Conservation (phyloP, 2,113 vertebrate genomes). For the Burhinus bistriatus region DNA sequence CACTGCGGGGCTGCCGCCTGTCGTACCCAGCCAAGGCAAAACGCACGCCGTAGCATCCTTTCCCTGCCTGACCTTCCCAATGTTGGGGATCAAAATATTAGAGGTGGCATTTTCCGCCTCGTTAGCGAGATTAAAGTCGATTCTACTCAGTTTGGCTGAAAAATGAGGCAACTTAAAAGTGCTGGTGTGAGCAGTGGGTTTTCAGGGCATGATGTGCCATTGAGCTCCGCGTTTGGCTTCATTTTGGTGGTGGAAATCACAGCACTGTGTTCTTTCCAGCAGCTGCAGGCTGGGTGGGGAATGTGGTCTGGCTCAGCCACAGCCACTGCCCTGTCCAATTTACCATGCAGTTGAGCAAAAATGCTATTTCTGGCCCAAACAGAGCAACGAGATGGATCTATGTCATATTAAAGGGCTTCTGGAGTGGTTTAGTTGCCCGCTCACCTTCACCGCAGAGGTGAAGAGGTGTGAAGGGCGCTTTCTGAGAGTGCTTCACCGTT, state of each 20-base stretch:
- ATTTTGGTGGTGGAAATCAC: neutral
- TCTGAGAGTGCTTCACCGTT: neutral
- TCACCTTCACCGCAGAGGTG: neutral
- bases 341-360: neutral
- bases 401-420: neutral
- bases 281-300: neutral
- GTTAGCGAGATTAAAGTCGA: accelerated
- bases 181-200: neutral
- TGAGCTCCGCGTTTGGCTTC: accelerated
- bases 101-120: neutral
- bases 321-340: neutral
- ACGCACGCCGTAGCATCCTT: accelerated
- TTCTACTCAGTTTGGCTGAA: neutral
- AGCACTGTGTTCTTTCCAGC: accelerated
- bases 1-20: neutral
- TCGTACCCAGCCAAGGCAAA: neutral
- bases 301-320: accelerated
- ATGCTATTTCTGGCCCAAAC: accelerated
- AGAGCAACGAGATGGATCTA: neutral
- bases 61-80: neutral
- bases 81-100: neutral
- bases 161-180: neutral
- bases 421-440: neutral
- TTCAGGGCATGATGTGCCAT: neutral
- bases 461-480: neutral